Percentiles rank a stretch among this genome's conserved stretches.
These are phyloP conservation scores for Microvelia longipes DNA, from an alignment of 1,140 invertebrate species.

Conservation along the genomic window DNA sequence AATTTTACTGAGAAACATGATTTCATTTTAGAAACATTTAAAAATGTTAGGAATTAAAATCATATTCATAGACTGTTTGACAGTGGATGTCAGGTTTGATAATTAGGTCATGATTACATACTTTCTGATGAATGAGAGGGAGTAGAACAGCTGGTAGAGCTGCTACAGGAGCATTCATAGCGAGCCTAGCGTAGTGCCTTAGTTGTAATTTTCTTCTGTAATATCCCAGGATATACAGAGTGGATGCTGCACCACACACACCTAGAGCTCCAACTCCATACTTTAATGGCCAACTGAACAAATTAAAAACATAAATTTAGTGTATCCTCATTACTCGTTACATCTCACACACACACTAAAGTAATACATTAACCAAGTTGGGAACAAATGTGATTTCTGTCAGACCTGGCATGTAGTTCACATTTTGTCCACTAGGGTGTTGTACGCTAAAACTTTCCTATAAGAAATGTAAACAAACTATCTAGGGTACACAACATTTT, in stretches of 20 bases:
- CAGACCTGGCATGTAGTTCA: neutral
- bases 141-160: neutral
- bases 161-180: neutral
- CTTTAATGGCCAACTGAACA: neutral
- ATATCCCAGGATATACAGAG: neutral
- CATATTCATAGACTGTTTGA: no score
- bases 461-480: neutral
- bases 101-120: neutral
- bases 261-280: neutral
- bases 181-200: neutral
- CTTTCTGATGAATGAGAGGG: neutral
- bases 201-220: neutral
- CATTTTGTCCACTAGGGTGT: no score
- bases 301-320: neutral
- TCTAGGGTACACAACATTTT: no score
- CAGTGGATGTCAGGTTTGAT: no score
- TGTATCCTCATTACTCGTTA: neutral
- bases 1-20: no score
- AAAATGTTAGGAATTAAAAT: no score
- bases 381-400: neutral
- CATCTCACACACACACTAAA: neutral
- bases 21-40: no score
- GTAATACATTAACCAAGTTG: neutral
- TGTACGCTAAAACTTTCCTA: neutral
- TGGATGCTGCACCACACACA: neutral